Conservation (phyloP, 1,140 invertebrate genomes). For the Drosophila carrolli region DNA sequence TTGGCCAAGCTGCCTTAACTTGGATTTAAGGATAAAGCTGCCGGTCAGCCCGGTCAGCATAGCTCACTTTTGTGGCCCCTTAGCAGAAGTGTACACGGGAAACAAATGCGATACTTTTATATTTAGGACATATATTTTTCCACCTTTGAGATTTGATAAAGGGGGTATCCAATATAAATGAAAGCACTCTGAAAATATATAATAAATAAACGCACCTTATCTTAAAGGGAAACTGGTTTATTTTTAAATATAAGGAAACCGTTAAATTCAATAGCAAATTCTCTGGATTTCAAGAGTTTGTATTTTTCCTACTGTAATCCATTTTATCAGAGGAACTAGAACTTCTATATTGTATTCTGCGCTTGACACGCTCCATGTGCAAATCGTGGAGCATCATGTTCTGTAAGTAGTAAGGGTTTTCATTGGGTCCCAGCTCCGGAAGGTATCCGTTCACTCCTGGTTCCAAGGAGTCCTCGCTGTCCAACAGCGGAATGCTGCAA, state of each 20-base stretch:
- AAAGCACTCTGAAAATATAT: too few relatives aligned
- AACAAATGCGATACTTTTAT: not conserved
- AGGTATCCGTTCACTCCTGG: not conserved
- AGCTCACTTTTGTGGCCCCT: constrained; percentile 23
- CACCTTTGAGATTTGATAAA: too few relatives aligned
- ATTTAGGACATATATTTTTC: not conserved
- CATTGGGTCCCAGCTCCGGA: not conserved
- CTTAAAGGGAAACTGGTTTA: too few relatives aligned
- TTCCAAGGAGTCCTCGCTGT: not conserved
- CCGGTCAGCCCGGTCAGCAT: constrained; percentile 39
- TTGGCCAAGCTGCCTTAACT: constrained; percentile 26
- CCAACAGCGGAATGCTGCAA: not conserved
- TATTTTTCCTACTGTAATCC: too few relatives aligned
- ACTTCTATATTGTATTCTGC: not conserved
- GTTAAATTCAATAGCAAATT: too few relatives aligned
- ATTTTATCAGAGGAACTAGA: not conserved
- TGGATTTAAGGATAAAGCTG: constrained; percentile 48
- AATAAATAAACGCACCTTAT: too few relatives aligned
- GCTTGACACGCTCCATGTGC: not conserved
- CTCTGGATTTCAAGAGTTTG: too few relatives aligned
- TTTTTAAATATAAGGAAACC: too few relatives aligned
- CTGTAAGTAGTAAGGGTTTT: not conserved
- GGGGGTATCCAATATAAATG: too few relatives aligned
- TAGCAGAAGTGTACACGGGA: not conserved
- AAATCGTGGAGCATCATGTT: not conserved